These are phyloP conservation scores for Enteromius mattozi DNA, from an alignment of 2,797 vertebrate genomes.

Conservation along the genomic window DNA sequence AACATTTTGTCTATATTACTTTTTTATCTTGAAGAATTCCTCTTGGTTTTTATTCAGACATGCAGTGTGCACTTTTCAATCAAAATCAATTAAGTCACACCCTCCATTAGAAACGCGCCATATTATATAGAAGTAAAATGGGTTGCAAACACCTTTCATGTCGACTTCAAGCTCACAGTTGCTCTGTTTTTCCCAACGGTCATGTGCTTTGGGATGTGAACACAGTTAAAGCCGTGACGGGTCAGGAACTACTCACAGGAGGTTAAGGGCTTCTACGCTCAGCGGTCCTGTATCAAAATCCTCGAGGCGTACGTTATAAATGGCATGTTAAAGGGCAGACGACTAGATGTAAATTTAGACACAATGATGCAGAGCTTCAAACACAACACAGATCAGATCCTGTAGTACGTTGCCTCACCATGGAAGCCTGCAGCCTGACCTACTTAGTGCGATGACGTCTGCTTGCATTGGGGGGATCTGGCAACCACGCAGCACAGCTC, in stretches of 20 bases:
- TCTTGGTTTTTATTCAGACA: neutral
- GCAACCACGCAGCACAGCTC: conserved; percentile 54
- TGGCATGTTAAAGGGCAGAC: conserved; percentile 9
- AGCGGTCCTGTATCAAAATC: neutral
- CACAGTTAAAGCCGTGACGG: neutral
- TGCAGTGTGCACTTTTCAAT: neutral
- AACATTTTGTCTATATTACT: neutral
- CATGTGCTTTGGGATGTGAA: neutral
- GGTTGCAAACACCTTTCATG: neutral
- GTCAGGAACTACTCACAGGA: conserved; percentile 20
- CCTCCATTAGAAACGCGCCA: neutral
- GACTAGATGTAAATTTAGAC: conserved; percentile 4
- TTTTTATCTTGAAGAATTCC: neutral
- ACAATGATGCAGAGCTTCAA: conserved; percentile 36
- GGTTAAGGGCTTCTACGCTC: neutral
- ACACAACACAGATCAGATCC: conserved; percentile 43
- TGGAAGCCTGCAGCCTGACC: conserved; percentile 60
- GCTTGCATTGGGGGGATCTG: conserved; percentile 51
- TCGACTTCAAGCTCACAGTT: neutral
- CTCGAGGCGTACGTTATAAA: neutral
- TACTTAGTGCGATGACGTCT: conserved; percentile 62
- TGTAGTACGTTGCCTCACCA: conserved; percentile 62
- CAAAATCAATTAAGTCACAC: neutral
- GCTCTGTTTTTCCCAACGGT: neutral
- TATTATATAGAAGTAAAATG: neutral